Base-by-base conservation (phyloP, 2,888 invertebrate species). In the Morpho deidamia region DNA sequence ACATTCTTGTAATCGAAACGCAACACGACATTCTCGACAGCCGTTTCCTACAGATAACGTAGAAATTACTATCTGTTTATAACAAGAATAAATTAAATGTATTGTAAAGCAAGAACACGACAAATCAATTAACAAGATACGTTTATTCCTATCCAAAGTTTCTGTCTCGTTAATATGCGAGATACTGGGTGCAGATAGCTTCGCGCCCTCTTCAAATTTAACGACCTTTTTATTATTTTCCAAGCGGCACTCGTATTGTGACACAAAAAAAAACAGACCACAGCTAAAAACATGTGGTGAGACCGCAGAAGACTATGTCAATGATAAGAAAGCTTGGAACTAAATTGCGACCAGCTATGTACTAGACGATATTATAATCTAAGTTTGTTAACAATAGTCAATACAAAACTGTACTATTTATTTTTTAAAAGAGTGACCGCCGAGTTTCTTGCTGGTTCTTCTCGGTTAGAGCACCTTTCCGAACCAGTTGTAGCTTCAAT, bases 201-300 rank as follows among this genome's bases (percentile, higher is more conserved):
- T 60, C 59, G 55, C 59, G 55, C 52, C 55, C 56, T 56, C 58
- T 60, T 61, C 62, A 66, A 60, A 61, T 63, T 68, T 70, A 64
- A 68, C 67, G 68, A 65, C 62, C 57, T 55, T 64, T 68, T 64
- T 63, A 66, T 66, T 67, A 43, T 40, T 44, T 68, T 62, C 50
- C 51, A 49, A 66, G 66, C 66, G 67, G 65, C 65, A 63, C 65
- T 68, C 66, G 61, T 60, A 57, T 65, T 58, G 59, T 62, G 65
- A 66, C 64, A 63, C 58, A 55, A 53, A 58, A 66, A 68, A 66
- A 57, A 53, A 55, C 44, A 53, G 58, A 62, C 61, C 59, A 62
- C 61, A 61, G 56, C 56, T 59, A 60, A 58, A 39, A 58, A 64
- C 66, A 70, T 65, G 62, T 65, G 69, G 62, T 61, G 54, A 42